These are phyloP conservation scores for Perca fluviatilis DNA, from an alignment of 2,113 vertebrate genomes.

Conservation along the genomic window DNA sequence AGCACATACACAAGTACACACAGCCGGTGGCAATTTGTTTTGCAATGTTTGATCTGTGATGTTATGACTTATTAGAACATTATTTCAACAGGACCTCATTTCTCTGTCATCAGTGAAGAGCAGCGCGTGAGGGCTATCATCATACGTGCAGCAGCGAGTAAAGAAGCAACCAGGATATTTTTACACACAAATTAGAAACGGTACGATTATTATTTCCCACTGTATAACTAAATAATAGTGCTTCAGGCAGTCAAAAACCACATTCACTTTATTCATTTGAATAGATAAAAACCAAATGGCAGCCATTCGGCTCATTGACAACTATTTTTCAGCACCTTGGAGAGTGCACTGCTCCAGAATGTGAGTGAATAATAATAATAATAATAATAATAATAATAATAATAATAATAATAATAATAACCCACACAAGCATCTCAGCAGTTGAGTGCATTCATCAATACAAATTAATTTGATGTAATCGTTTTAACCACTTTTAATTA, in stretches of 20 bases:
- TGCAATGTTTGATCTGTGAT: conserved; percentile 62
- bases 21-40: conserved; percentile 62
- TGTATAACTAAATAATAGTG: conserved; percentile 15
- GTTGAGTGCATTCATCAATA: conserved; percentile 71
- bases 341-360: conserved; percentile 47
- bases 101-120: conserved; percentile 51
- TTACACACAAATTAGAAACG: conserved; percentile 48
- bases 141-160: conserved; percentile 37
- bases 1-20: conserved; percentile 15
- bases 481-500: conserved; percentile 74
- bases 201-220: conserved; percentile 42
- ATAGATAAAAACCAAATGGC: conserved; percentile 27
- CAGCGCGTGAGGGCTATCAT: conserved; percentile 15
- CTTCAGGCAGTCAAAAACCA: conserved; percentile 16
- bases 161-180: conserved; percentile 46
- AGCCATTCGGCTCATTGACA: conserved; percentile 13
- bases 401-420: conserved; percentile 46
- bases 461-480: conserved; percentile 75
- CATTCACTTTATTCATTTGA: conserved; percentile 13
- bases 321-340: conserved; percentile 73
- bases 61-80: conserved; percentile 63
- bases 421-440: conserved; percentile 40
- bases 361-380: conserved; percentile 9
- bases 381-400: conserved; percentile 26
- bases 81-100: conserved; percentile 67